Evolutionary conservation across 2,113 vertebrate species (phyloP), one percentile per base, ranked within the genome.

Genomic region (Urocynchramus pylzowi): DNA sequence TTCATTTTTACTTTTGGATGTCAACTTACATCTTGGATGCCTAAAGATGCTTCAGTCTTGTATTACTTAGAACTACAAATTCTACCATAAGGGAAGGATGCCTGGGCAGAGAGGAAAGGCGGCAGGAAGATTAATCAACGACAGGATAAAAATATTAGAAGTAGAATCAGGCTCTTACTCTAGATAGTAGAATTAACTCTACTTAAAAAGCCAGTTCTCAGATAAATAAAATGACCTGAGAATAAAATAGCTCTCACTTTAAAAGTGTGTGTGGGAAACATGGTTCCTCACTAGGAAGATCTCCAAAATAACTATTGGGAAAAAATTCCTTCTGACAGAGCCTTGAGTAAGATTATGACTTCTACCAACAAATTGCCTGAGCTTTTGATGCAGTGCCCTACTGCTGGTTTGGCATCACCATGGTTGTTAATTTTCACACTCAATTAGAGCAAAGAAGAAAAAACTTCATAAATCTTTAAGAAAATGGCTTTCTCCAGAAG

Each of bases 371-470:
- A 44, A 74, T 7, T 77, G 39, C 28, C n/a, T 45, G n/a, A 81
- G 26, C 12, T 70, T 50, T 69, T 27, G 47, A 75, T 15, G 7
- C 17, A 65, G n/a, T 8, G 8, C 14, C 42, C 33, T 70, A 50
- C 17, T 57, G n/a, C 21, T 50, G 26, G 42, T 54, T 63, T 82
- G 67, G 57, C 50, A 63, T 33, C 52, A 75, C 47, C 19, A 22
- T 1, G 10, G 31, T 19, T 31, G 13, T 52, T 71, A 71, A 59
- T 7, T 28, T 59, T 27, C 21, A 52, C 0, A 0, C 9, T 77
- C 42, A 81, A 85, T 54, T 50, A 78, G 42, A 68, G 47, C 6
- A 59, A 16, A 70, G 22, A 77, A 90, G 56, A 53, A 9, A 50
- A 54, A 90, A 37, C 42, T 82, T 23, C 13, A 30, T 33, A 87